Evolutionary conservation across 1,140 invertebrate species (phyloP).

Genomic region (silkworm (Bombyx mori)): DNA sequence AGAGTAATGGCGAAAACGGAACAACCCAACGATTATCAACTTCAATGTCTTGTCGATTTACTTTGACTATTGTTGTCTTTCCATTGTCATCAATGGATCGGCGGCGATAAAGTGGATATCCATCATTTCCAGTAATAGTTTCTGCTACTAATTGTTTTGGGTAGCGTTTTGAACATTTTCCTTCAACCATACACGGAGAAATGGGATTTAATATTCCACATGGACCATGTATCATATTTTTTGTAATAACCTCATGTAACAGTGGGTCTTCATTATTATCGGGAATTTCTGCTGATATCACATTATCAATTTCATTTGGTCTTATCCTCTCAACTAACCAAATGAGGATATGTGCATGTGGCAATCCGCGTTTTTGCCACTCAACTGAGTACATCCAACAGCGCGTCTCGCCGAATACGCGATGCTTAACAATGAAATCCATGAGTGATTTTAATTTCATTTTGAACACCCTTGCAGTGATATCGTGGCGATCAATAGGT

Average conservation of each 20-base stretch:
- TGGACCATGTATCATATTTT: background rate
- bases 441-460: slow-evolving; percentile 65
- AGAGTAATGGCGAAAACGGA: background rate
- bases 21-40: background rate
- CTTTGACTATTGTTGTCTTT: background rate
- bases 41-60: background rate
- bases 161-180: background rate
- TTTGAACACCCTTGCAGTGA: slow-evolving; percentile 62
- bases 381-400: slow-evolving; percentile 67
- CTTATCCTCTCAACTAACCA: slow-evolving; percentile 49
- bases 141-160: background rate
- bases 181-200: slow-evolving; percentile 1
- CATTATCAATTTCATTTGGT: slow-evolving; percentile 52
- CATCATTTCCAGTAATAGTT: background rate
- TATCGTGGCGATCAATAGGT: slow-evolving; percentile 28
- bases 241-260: background rate
- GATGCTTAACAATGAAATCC: slow-evolving; percentile 50
- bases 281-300: slow-evolving; percentile 2
- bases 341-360: slow-evolving; percentile 42
- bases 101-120: slow-evolving; percentile 1
- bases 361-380: slow-evolving; percentile 51
- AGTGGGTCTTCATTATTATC: background rate
- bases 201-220: background rate
- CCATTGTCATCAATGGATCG: background rate
- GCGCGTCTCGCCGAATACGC: slow-evolving; percentile 35